Evolutionary conservation across 2,797 vertebrate genomes (phyloP), one percentile per base, ranked within the genome.

Genomic region (Poecilia picta): DNA sequence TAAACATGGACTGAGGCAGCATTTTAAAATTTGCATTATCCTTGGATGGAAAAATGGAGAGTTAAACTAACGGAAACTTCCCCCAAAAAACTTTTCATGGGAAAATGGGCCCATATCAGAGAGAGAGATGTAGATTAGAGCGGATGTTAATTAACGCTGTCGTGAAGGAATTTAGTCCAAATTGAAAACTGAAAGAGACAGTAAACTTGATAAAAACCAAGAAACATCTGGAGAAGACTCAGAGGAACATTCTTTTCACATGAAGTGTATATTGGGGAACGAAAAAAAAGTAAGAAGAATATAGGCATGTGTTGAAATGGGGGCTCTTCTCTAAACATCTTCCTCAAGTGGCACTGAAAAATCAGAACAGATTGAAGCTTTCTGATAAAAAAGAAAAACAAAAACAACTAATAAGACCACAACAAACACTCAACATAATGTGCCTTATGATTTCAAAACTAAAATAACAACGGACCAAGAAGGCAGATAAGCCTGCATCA

Each of bases 241-340:
- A 76, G 80, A 51, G 74, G 76, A 85, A 91, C 87, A 93, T 93
- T 94, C 91, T 68, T 92, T 93, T 91, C 89, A 89, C 80, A 89
- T 89, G 85, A 91, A 91, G 82, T 81, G 88, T 92, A 71, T 85
- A 86, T 84, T 87, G 85, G 71, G 79, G 25, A n/a, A n/a, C 11
- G 53, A 55, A 55, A 5, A 55, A 55, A 12, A 82, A 75, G 16
- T 16, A 36, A 33, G 33, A 64, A 62, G 16, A 39, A 62, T 85
- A 89, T 76, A 80, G 15, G 10, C 51, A 66, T 82, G 91, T 91
- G 73, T 89, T 84, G 73, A 91, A 92, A 83, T 87, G 85, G 92
- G 81, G 33, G 78, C 78, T 93, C 83, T 79, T 80, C 76, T 83
- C 62, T 82, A 62, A 12, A 87, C 72, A 75, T n/a, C 28, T 74